A percentile compares a stretch with the other conserved stretches of the same genome.
Conservation (phyloP, 2,888 invertebrate species). For the Pasiphila rectangulata region DNA sequence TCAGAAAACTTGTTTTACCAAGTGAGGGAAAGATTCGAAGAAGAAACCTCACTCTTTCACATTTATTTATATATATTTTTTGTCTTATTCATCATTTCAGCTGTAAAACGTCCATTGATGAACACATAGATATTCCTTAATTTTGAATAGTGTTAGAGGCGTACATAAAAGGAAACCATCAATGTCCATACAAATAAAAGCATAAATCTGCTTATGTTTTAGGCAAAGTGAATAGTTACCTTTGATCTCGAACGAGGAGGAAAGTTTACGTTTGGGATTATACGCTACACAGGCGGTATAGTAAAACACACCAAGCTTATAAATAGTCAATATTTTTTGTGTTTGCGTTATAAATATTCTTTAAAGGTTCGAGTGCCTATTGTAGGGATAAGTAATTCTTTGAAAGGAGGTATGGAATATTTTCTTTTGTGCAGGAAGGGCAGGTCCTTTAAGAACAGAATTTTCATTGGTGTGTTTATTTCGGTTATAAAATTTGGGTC, state of each 20-base stretch:
- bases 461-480: too few relatives aligned
- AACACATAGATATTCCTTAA: neutral
- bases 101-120: too few relatives aligned
- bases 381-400: neutral
- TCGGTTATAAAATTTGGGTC: too few relatives aligned
- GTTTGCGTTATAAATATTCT: neutral
- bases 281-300: constrained; percentile 12
- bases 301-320: constrained; percentile 8
- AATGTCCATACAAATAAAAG: neutral
- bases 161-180: neutral
- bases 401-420: neutral
- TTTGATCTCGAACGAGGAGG: constrained; percentile 44
- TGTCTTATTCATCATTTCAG: too few relatives aligned
- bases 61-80: too few relatives aligned
- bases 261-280: constrained; percentile 30
- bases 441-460: too few relatives aligned
- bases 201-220: neutral
- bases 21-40: too few relatives aligned
- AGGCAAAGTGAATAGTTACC: constrained; percentile 6
- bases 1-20: too few relatives aligned
- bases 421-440: too few relatives aligned
- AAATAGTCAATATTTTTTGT: neutral
- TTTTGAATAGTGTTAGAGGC: neutral
- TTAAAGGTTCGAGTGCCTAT: too few relatives aligned
- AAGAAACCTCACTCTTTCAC: too few relatives aligned